Evolutionary conservation across 53 echinoderm and acorn worm genomes (phyloP).

Genomic region (Crossaster papposus): DNA sequence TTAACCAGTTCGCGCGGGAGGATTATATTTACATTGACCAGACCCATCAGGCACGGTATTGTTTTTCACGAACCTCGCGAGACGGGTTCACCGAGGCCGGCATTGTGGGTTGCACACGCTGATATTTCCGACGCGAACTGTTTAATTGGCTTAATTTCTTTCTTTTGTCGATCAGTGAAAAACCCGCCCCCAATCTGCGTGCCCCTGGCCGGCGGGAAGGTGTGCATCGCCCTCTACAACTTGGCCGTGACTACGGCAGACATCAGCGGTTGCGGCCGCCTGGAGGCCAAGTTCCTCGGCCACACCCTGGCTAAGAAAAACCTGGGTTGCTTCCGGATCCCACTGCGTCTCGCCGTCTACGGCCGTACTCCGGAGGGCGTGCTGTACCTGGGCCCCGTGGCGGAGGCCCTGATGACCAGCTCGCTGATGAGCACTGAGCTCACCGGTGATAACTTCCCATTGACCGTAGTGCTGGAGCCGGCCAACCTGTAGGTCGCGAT

Average conservation of each 20-base stretch:
- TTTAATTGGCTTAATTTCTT: background rate
- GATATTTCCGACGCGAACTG: too few relatives aligned
- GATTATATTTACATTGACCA: too few relatives aligned
- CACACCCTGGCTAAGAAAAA: background rate
- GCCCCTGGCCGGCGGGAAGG: background rate
- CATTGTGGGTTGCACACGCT: too few relatives aligned
- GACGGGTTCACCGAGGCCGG: too few relatives aligned
- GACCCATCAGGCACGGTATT: too few relatives aligned
- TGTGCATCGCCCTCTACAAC: conserved; percentile 18
- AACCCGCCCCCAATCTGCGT: conserved; percentile 21
- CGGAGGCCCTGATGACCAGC: background rate
- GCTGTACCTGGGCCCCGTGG: background rate
- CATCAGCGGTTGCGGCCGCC: background rate
- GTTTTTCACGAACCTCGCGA: too few relatives aligned
- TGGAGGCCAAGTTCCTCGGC: conserved; percentile 16
- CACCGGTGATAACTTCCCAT: background rate
- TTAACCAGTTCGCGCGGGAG: too few relatives aligned
- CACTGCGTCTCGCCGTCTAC: background rate
- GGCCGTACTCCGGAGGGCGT: conserved; percentile 2
- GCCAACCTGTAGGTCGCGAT: background rate
- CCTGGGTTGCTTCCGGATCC: conserved; percentile 33
- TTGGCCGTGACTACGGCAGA: background rate
- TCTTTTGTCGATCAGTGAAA: background rate
- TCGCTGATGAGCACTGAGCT: background rate
- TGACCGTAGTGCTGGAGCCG: conserved; percentile 6